Evolutionary conservation across 2,797 vertebrate species (phyloP).

Genomic region (Cynodonichthys magdalenae): DNA sequence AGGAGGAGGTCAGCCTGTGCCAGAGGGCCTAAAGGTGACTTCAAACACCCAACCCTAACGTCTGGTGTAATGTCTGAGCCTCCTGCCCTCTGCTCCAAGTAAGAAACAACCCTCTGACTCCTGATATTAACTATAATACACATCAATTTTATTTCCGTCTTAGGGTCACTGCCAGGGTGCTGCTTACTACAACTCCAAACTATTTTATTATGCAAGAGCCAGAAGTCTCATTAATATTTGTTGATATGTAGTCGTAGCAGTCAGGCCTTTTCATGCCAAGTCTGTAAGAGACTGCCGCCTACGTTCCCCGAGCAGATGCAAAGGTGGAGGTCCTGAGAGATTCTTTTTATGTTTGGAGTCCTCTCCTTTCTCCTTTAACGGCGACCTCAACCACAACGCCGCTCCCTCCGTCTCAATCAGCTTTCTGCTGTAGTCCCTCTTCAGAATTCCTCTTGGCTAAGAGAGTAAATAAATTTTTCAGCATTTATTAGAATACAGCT

Average conservation of each 20-base stretch:
- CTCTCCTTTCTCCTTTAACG: slow-evolving; percentile 68
- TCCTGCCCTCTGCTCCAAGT: slow-evolving; percentile 53
- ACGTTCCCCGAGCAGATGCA: slow-evolving; percentile 69
- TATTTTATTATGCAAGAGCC: slow-evolving; percentile 62
- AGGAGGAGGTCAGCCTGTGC: slow-evolving; percentile 51
- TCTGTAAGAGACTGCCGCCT: slow-evolving; percentile 55
- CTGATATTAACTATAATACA: slow-evolving; percentile 9
- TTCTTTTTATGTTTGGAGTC: slow-evolving; percentile 74
- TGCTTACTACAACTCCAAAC: slow-evolving; percentile 28
- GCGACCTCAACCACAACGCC: slow-evolving; percentile 66
- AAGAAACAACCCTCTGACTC: slow-evolving; percentile 20
- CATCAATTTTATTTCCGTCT: slow-evolving; percentile 20
- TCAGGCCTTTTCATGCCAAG: slow-evolving; percentile 73
- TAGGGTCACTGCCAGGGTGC: slow-evolving; percentile 13
- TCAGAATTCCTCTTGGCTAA: slow-evolving; percentile 78
- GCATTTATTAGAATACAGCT: slow-evolving; percentile 83
- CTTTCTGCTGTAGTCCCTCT: slow-evolving; percentile 77
- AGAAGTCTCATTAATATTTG: slow-evolving; percentile 74
- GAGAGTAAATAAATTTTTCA: slow-evolving; percentile 84
- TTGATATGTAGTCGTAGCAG: slow-evolving; percentile 66
- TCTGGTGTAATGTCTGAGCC: slow-evolving; percentile 69
- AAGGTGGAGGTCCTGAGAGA: slow-evolving; percentile 73
- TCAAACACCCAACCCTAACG: slow-evolving; percentile 68
- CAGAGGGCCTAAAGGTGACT: slow-evolving; percentile 61
- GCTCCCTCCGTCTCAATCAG: slow-evolving; percentile 75